Evolutionary conservation across 2,797 vertebrate species (phyloP), one percentile per base, ranked within the genome.

Genomic region (Coregonus suidteri): DNA sequence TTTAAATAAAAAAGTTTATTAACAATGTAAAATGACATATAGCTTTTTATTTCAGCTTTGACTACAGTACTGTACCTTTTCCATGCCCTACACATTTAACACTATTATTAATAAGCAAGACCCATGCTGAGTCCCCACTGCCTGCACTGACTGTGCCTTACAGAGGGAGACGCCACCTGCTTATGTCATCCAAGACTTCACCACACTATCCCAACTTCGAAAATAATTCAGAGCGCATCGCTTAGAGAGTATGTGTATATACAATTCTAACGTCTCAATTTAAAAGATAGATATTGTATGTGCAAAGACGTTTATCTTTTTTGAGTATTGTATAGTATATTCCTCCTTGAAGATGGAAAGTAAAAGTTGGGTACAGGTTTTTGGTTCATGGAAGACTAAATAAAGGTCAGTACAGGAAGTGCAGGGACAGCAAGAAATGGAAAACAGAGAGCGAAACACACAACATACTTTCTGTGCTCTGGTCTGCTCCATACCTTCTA

Each of bases 381-480:
- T 93, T 93, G 92, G 91, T 93, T 93, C 90, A 94, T 94, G 94
- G 94, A 95, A 94, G 94, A 95, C 94, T 94, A 94, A 94, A 93
- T 83, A 85, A 87, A 78, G 64, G 90, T 88, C 93, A 93, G 89
- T 88, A 91, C 85, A 88, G 87, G 86, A 47, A 93, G 86, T 84
- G 85, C 86, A 84, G 80, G 82, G 91, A 90, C 86, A 84, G 79
- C 86, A 90, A 89, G 75, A 79, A 91, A 87, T 89, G 77, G 82
- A 89, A 88, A 90, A 77, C 78, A 54, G 75, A 47, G 9, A 85
- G 84, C 89, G 84, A 85, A 84, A 90, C 87, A 90, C 80, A 77
- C 78, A 84, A 51, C 47, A 34, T 15, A 72, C 25, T 53, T 15
- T 6, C 47, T 52, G n/a, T 20, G 11, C 41, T 9, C 51, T 64